phyloP scores from a whole-genome alignment of 2,113 vertebrate species.

The Pygoscelis antarcticus region DNA sequence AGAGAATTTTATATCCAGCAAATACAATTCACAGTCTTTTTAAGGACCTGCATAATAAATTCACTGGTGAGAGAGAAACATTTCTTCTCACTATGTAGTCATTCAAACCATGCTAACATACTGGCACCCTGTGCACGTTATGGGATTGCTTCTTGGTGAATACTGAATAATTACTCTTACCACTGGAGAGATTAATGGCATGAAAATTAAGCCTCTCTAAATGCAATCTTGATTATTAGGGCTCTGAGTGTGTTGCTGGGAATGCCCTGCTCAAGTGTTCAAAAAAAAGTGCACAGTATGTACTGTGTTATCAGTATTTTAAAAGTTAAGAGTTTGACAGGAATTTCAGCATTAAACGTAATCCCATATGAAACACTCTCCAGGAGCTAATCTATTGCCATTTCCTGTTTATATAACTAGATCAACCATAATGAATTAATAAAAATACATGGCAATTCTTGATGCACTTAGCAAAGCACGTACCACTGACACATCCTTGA shows the following conservation, averaged over 20 bases:
- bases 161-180: conserved; percentile 46
- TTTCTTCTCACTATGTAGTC: conserved; percentile 41
- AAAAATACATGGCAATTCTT: not conserved
- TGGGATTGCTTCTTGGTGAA: conserved; percentile 38
- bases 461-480: not conserved
- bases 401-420: conserved; percentile 42
- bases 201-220: conserved; percentile 57
- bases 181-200: conserved; percentile 55
- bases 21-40: not conserved
- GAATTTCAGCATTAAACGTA: conserved; percentile 56
- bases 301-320: conserved; percentile 44
- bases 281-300: conserved; percentile 56
- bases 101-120: conserved; percentile 27
- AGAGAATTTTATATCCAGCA: not conserved
- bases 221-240: conserved; percentile 44
- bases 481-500: not conserved
- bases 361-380: conserved; percentile 41
- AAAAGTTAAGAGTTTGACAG: conserved; percentile 34
- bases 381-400: conserved; percentile 46
- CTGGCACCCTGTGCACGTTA: conserved; percentile 28
- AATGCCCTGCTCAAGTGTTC: conserved; percentile 18
- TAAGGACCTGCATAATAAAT: conserved; percentile 4
- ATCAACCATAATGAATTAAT: conserved; percentile 37
- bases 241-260: not conserved
- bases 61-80: not conserved